phyloP scores from a whole-genome alignment of 1,140 invertebrate genomes.

The Gryllus bimaculatus region DNA sequence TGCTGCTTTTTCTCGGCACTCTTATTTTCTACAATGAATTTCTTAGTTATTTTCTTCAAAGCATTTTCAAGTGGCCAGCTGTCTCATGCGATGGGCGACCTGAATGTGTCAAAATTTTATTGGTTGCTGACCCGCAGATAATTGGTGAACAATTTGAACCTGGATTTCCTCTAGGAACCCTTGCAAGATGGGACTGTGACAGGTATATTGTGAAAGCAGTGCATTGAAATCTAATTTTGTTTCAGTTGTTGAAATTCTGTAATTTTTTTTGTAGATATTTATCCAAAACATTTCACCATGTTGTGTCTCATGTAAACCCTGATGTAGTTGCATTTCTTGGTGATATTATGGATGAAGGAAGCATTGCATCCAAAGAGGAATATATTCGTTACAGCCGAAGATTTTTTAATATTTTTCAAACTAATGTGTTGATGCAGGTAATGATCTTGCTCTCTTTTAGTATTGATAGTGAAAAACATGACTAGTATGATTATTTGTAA shows the following conservation, averaged over 20 bases:
- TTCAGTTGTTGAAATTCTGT: background rate
- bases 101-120: constrained; percentile 55
- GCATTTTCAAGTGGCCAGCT: constrained; percentile 40
- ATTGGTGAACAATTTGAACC: constrained; percentile 64
- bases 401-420: constrained; percentile 59
- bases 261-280: constrained; percentile 52
- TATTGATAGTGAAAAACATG: too few species aligned
- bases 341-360: constrained; percentile 88
- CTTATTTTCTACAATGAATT: constrained; percentile 17
- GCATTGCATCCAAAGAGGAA: constrained; percentile 55
- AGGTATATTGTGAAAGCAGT: constrained; percentile 41
- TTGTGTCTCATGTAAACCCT: constrained; percentile 62
- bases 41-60: constrained; percentile 12
- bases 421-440: background rate
- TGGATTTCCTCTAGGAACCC: constrained; percentile 32
- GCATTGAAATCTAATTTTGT: background rate
- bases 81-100: constrained; percentile 39
- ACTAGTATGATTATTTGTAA: too few species aligned
- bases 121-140: constrained; percentile 90
- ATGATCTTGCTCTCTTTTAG: constrained; percentile 28
- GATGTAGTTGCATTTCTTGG: constrained; percentile 83
- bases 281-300: constrained; percentile 63
- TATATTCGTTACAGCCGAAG: constrained; percentile 60
- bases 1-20: constrained; percentile 6
- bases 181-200: constrained; percentile 71